Conservation (phyloP, 2,113 vertebrate species). For the Solea solea region DNA sequence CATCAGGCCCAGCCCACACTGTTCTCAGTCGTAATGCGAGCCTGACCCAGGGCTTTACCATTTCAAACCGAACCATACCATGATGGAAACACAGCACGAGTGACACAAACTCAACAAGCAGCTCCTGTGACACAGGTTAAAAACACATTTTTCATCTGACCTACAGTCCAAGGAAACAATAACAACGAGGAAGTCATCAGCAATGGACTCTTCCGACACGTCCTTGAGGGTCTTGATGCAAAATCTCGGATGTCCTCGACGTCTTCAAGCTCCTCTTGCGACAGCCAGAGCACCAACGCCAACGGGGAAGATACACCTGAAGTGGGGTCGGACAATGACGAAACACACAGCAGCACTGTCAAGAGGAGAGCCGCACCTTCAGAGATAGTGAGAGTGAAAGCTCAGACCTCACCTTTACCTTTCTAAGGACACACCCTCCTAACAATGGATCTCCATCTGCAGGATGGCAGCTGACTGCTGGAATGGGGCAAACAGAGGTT, state of each 20-base stretch:
- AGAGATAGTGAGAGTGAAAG: slow-evolving; percentile 26
- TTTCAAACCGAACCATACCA: too few species aligned
- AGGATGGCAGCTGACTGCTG: background rate
- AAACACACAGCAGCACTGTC: slow-evolving; percentile 66
- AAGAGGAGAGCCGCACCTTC: slow-evolving; percentile 34
- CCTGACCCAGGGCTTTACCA: too few species aligned
- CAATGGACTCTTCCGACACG: slow-evolving; percentile 82
- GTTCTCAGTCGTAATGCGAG: too few species aligned
- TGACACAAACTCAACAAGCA: too few species aligned
- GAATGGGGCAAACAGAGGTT: background rate
- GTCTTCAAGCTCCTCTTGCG: slow-evolving; percentile 85
- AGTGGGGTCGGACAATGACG: slow-evolving; percentile 85
- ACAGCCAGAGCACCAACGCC: slow-evolving; percentile 85
- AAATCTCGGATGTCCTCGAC: slow-evolving; percentile 90
- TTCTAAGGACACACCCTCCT: background rate
- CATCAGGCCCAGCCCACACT: too few species aligned
- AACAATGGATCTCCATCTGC: background rate
- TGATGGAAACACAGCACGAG: too few species aligned
- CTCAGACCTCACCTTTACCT: slow-evolving; percentile 18
- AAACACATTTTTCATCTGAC: background rate
- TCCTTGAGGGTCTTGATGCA: slow-evolving; percentile 74
- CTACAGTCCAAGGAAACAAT: slow-evolving; percentile 52
- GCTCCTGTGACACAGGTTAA: too few species aligned
- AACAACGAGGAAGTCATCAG: slow-evolving; percentile 55
- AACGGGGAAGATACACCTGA: slow-evolving; percentile 84